phyloP scores from a whole-genome alignment of 2,797 vertebrate species.

The Onychomys torridus region DNA sequence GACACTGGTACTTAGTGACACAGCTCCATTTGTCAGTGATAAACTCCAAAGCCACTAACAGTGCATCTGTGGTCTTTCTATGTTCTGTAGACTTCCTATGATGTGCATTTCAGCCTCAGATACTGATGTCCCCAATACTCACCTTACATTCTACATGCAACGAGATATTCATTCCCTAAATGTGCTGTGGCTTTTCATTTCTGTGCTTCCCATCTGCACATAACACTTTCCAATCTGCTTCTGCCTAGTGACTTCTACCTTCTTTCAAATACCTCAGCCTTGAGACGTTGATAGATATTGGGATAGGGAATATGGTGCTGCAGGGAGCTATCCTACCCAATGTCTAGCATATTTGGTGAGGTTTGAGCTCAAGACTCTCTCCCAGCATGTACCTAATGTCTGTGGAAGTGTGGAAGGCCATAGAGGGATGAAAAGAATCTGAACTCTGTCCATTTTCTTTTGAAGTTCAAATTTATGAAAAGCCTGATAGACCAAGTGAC shows the following conservation, averaged over 20 bases:
- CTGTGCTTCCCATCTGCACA: not conserved
- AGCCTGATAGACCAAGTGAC: not conserved
- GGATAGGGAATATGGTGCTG: not conserved
- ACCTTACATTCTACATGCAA: not conserved
- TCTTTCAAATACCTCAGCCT: not conserved
- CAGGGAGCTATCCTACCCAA: conserved; percentile 38
- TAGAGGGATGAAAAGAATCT: not conserved
- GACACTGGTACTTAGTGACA: not conserved
- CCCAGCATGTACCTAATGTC: not conserved
- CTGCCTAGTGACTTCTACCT: not conserved
- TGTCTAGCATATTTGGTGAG: not conserved
- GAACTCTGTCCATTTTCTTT: not conserved
- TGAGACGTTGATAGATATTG: not conserved
- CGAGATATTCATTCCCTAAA: not conserved
- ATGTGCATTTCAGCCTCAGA: not conserved
- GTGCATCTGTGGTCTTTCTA: not conserved
- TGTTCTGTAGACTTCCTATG: not conserved
- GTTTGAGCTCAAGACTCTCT: conserved; percentile 37
- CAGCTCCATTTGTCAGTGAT: not conserved
- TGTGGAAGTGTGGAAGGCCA: not conserved
- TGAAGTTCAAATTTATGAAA: not conserved
- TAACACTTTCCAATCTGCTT: not conserved
- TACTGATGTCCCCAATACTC: not conserved
- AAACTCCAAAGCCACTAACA: not conserved
- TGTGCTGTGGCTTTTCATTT: not conserved